Percentiles rank a stretch among this genome's conserved stretches.
Conservation (phyloP, 92 coral and sea anemone genomes). For the Phenganax subtilis region DNA sequence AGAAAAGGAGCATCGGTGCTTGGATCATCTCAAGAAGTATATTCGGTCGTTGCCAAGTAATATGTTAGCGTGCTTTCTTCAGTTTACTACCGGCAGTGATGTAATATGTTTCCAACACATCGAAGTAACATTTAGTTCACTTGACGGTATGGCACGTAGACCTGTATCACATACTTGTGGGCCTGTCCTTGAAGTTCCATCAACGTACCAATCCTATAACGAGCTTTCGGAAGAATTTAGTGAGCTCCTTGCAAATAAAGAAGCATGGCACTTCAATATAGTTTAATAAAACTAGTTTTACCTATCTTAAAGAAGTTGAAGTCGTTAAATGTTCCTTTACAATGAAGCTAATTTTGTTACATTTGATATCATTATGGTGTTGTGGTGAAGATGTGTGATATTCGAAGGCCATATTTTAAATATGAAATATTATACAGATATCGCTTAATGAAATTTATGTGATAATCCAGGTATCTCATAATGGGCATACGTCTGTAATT, state of each 20-base stretch:
- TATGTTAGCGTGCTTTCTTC: slow-evolving; percentile 35
- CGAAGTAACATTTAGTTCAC: slow-evolving; percentile 41
- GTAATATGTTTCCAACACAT: slow-evolving; percentile 34
- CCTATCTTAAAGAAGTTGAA: too few species aligned
- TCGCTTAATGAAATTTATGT: too few species aligned
- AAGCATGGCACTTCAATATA: slow-evolving; percentile 61
- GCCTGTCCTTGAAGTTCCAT: slow-evolving; percentile 41
- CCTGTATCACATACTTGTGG: slow-evolving; percentile 50
- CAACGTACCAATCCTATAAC: slow-evolving; percentile 53
- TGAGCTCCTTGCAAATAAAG: slow-evolving; percentile 43
- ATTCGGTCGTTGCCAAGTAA: slow-evolving; percentile 41
- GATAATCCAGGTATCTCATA: too few species aligned
- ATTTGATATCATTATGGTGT: too few species aligned
- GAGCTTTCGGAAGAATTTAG: slow-evolving; percentile 57
- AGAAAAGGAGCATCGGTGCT: slow-evolving; percentile 39
- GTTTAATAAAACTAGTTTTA: not conserved
- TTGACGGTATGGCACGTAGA: slow-evolving; percentile 40
- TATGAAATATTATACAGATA: too few species aligned
- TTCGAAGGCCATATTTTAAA: too few species aligned
- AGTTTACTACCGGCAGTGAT: slow-evolving; percentile 50
- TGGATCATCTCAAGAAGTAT: slow-evolving; percentile 41
- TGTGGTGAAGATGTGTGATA: too few species aligned
- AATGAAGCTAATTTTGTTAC: too few species aligned
- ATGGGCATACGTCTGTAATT: too few species aligned
- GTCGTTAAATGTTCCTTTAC: too few species aligned